Percentiles rank a stretch among this genome's conserved stretches.
Evolutionary conservation across 2,888 invertebrate species (phyloP).

Genomic region (Nomada fucata): DNA sequence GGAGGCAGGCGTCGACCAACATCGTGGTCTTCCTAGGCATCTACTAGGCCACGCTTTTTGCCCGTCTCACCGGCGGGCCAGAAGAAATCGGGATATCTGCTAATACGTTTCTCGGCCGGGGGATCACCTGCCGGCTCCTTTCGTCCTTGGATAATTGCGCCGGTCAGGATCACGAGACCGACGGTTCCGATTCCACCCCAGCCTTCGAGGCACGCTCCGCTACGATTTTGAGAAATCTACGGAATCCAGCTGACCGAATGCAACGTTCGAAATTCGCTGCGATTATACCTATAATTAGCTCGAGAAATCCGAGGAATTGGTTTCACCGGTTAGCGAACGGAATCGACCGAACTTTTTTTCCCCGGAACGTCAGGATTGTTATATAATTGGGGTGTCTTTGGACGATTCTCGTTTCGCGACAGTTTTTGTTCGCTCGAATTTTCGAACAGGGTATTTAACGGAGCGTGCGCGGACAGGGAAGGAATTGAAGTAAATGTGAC

Average conservation of each 20-base stretch:
- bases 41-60: constrained; percentile 79
- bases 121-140: constrained; percentile 80
- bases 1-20: constrained; percentile 65
- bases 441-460: too few relatives aligned
- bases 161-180: constrained; percentile 60
- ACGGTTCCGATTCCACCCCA: constrained; percentile 33
- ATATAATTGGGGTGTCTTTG: neutral
- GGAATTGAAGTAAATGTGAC: too few relatives aligned
- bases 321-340: neutral
- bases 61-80: constrained; percentile 70
- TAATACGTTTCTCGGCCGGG: constrained; percentile 75
- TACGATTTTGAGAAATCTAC: constrained; percentile 59
- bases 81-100: constrained; percentile 78
- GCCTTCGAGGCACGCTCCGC: constrained; percentile 35
- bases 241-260: constrained; percentile 31
- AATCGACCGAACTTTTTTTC: neutral
- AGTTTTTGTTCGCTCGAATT: too few relatives aligned
- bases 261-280: constrained; percentile 24
- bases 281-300: constrained; percentile 54
- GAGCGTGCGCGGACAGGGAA: too few relatives aligned
- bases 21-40: constrained; percentile 76
- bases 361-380: neutral
- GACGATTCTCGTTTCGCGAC: too few relatives aligned
- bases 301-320: constrained; percentile 15
- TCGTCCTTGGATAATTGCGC: constrained; percentile 81